Evolutionary conservation across 37 sponge, comb jelly and placozoan species (phyloP).

Genomic region (Ianthella basta): DNA sequence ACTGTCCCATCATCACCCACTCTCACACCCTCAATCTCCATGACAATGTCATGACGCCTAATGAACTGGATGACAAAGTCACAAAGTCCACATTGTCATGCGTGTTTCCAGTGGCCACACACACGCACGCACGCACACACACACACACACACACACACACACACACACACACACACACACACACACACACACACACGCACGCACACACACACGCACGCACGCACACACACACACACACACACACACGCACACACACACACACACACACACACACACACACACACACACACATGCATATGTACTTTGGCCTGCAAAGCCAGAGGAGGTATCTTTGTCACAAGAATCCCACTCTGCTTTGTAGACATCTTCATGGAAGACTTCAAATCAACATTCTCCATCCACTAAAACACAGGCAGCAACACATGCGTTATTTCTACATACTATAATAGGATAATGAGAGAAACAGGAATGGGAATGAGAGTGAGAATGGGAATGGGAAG

Average conservation of each 20-base stretch:
- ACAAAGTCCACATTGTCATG: too few relatives aligned
- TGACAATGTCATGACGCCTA: constrained; percentile 3
- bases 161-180: too few relatives aligned
- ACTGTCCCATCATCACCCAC: constrained; percentile 25
- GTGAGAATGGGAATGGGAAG: constrained; percentile 20
- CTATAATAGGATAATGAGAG: neutral
- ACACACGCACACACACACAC: too few relatives aligned
- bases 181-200: too few relatives aligned
- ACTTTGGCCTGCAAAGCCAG: constrained; percentile 15
- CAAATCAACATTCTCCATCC: constrained; percentile 29
- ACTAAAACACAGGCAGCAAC: neutral
- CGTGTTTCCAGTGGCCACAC: too few relatives aligned
- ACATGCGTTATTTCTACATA: neutral
- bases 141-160: too few relatives aligned
- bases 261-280: too few relatives aligned
- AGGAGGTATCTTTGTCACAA: constrained; percentile 2
- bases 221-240: too few relatives aligned
- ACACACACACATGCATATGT: too few relatives aligned
- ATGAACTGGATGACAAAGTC: constrained; percentile 13
- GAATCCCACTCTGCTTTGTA: constrained; percentile 5
- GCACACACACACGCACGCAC: too few relatives aligned
- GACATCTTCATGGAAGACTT: constrained; percentile 8
- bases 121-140: too few relatives aligned
- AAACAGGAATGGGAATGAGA: neutral
- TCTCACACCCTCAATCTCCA: constrained; percentile 3